phyloP scores from a whole-genome alignment of 1,140 invertebrate genomes.

The Polyergus mexicanus region DNA sequence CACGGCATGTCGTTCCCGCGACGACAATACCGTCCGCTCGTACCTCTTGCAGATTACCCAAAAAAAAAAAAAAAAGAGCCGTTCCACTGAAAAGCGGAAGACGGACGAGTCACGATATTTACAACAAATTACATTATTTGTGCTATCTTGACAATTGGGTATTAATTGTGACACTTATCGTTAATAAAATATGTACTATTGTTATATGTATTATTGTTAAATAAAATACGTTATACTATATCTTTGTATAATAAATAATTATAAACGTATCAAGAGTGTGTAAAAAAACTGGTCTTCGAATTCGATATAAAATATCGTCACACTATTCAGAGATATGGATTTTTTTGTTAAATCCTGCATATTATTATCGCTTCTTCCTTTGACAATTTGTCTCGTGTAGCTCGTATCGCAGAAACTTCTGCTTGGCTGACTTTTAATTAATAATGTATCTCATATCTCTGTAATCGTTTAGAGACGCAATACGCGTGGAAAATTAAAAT shows the following conservation, averaged over 20 bases:
- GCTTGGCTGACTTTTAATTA: not conserved
- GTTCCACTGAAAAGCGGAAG: constrained; percentile 42
- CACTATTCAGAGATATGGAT: not conserved
- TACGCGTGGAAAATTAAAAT: constrained; percentile 44
- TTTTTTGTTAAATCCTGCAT: not conserved
- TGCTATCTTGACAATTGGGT: not conserved
- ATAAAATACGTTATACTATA: too few relatives aligned
- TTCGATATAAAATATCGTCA: not conserved
- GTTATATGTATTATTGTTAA: too few relatives aligned
- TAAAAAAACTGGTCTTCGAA: not conserved
- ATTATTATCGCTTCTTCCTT: not conserved
- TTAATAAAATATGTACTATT: not conserved
- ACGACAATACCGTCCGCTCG: constrained; percentile 36
- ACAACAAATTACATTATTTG: constrained; percentile 22
- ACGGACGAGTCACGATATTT: constrained; percentile 36
- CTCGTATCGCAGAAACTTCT: not conserved
- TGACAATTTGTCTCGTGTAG: not conserved
- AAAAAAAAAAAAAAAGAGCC: constrained; percentile 70
- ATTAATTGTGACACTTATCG: not conserved
- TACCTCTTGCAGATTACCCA: constrained; percentile 62
- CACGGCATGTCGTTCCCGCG: constrained; percentile 39
- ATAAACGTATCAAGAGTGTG: not conserved
- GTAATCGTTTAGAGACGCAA: constrained; percentile 12
- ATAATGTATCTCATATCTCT: constrained; percentile 6
- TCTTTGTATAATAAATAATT: not conserved